Evolutionary conservation across 2,888 invertebrate genomes (phyloP).

Genomic region (Punctoribates punctum): DNA sequence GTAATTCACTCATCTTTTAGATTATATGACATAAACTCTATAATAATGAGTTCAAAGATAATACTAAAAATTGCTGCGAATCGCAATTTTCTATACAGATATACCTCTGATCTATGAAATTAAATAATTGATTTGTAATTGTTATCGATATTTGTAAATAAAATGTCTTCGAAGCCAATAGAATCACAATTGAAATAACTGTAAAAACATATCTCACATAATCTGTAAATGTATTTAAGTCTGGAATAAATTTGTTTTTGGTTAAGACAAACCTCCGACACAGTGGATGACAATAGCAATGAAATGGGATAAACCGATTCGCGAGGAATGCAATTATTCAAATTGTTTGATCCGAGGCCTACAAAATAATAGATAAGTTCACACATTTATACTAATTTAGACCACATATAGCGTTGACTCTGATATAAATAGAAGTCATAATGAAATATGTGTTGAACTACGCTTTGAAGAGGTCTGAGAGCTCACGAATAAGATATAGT

Average conservation of each 20-base stretch:
- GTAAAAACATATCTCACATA: too few species aligned
- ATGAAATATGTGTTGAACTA: not conserved
- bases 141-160: not conserved
- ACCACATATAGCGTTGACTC: too few species aligned
- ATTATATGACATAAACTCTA: not conserved
- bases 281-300: too few species aligned
- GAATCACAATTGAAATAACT: not conserved
- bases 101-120: slow-evolving; percentile 11
- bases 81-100: slow-evolving; percentile 4
- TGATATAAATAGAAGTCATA: slow-evolving; percentile 2
- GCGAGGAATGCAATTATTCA: too few species aligned
- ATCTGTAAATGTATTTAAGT: too few species aligned
- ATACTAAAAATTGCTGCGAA: not conserved
- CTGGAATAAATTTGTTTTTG: too few species aligned
- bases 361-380: too few species aligned
- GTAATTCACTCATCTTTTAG: not conserved
- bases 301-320: too few species aligned
- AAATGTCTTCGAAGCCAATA: not conserved
- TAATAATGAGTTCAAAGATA: not conserved
- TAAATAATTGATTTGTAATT: not conserved
- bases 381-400: too few species aligned
- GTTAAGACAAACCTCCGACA: too few species aligned
- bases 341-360: too few species aligned
- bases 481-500: not conserved
- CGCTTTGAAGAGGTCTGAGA: not conserved